Conservation (phyloP, 2,797 vertebrate genomes). For the Gymnoscopelus microlampas region DNA sequence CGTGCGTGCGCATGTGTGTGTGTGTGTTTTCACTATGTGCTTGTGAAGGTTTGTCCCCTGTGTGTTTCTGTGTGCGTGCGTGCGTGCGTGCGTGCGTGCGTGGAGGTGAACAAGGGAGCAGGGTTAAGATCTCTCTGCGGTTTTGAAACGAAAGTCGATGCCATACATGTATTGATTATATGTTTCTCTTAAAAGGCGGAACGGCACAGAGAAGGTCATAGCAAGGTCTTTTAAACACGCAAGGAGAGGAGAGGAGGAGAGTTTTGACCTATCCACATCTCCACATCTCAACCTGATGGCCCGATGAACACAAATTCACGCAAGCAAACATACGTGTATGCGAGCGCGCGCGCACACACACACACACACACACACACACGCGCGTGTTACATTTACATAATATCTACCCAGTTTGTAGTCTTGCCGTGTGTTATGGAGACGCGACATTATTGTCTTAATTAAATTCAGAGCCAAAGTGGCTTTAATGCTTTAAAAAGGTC, state of each 20-base stretch:
- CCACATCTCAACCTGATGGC: no score
- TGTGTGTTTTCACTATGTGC: background rate
- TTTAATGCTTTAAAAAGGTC: no score
- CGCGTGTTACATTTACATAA: no score
- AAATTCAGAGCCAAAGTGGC: no score
- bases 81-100: background rate
- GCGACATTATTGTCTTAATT: no score
- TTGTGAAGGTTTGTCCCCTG: background rate
- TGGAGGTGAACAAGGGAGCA: no score
- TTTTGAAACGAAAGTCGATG: conserved; percentile 58
- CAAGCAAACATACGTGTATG: background rate
- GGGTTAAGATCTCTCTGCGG: conserved; percentile 17
- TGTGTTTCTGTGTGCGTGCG: background rate
- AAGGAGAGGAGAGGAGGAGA: conserved; percentile 45
- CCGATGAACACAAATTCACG: no score
- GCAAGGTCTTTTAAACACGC: conserved; percentile 55
- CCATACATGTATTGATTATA: conserved; percentile 67
- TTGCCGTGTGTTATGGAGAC: no score
- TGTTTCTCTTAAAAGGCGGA: conserved; percentile 64
- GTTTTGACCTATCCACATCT: conserved; percentile 59
- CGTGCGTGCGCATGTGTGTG: background rate
- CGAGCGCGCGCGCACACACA: background rate
- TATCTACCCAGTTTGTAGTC: no score
- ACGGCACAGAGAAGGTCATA: conserved; percentile 61
- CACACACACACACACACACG: no score